Base-by-base conservation (phyloP, 2,113 vertebrate genomes). In the Prionailurus bengalensis region DNA sequence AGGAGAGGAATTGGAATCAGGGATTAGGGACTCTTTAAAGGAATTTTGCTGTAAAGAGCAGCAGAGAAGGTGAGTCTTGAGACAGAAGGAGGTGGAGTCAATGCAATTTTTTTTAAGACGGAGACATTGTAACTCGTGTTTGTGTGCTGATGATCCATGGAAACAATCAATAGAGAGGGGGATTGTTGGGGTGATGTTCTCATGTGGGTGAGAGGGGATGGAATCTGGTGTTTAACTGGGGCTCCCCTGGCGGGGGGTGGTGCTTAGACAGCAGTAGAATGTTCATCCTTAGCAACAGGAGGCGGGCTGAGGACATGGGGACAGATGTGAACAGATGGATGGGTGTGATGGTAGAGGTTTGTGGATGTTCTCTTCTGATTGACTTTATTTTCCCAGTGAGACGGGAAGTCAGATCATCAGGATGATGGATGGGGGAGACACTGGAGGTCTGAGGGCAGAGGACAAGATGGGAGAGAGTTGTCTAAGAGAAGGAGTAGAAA, bases 351-450 rank as follows among this genome's bases (percentile, higher is more conserved):
- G 31, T 39, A 15, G 27, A 42, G 36, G 14, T 11, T 16, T 90
- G 21, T 76, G 29, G 71, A 15, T 90, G 21, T 17, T 83, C 61
- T 87, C 61, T 93, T 55, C 10, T 51, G 61, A 21, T 13, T 76
- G 19, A 39, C 92, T 96, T 92, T 63, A 51, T 86, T 92, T 89
- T 89, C 65, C 58, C 15, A 61, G 16, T 63, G 31, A 81, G 39
- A 48, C 68, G 42, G 42, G 71, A 68, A 45, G 45, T 65, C 27
- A 25, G 39, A 29, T 17, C 73, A 55, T 81, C 53, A 61, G 65
- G 29, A 76, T n/a, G 76, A 94, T 29, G 42, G 61, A 13, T 7
- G 14, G 31, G 5, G 55, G 39, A 86, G 89, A 70, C 31, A 58
- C 3, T 80, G 29, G 27, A 48, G 13, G 53, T 58, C 31, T 36